Percentiles rank a stretch among this genome's conserved stretches.
Evolutionary conservation across 2,113 vertebrate species (phyloP).

Genomic region (Tragelaphus buxtoni): DNA sequence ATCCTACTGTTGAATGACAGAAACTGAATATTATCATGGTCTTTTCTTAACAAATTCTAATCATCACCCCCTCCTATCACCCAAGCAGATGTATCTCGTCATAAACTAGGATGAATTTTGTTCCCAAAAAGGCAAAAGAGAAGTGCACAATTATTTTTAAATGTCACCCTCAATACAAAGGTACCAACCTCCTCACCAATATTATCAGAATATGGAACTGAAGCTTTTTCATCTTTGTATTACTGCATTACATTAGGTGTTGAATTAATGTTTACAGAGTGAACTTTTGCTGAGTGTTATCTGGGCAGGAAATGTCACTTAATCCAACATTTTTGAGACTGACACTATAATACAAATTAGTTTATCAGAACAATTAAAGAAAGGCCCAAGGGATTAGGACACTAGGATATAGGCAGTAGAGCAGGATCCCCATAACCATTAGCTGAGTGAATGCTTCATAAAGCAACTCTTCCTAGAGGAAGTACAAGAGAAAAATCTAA

Average conservation of each 20-base stretch:
- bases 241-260: neutral
- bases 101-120: neutral
- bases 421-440: neutral
- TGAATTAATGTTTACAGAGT: slow-evolving; percentile 6
- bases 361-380: neutral
- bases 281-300: neutral
- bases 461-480: neutral
- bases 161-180: neutral
- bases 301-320: neutral
- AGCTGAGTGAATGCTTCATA: neutral
- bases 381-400: neutral
- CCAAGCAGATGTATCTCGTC: neutral
- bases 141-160: neutral
- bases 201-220: neutral
- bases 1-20: neutral
- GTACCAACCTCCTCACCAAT: neutral
- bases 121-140: neutral
- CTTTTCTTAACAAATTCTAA: slow-evolving; percentile 18
- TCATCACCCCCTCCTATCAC: neutral
- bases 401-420: neutral
- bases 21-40: neutral
- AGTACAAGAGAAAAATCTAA: neutral
- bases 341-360: neutral
- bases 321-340: neutral
- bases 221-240: neutral